Evolutionary conservation across 2,113 vertebrate species (phyloP).

Genomic region (Plectropomus leopardus): DNA sequence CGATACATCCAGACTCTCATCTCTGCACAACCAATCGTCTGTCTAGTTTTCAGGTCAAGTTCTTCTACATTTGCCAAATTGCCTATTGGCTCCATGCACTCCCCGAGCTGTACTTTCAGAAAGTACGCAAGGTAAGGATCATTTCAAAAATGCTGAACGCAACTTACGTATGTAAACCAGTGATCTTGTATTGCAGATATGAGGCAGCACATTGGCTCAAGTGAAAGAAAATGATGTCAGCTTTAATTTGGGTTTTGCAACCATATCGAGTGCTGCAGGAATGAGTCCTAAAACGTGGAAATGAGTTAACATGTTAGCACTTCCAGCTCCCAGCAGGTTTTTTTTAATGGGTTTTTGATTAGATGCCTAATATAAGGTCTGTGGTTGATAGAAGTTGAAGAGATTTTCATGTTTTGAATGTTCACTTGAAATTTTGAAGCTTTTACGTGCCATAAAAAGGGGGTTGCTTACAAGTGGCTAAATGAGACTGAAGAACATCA

Average conservation of each 20-base stretch:
- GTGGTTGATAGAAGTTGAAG: too few relatives aligned
- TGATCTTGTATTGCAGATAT: not conserved
- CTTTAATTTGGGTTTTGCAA: not conserved
- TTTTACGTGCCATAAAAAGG: too few relatives aligned
- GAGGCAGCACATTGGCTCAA: not conserved
- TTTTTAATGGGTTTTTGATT: too few relatives aligned
- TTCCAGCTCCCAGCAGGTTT: too few relatives aligned
- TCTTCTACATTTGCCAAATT: conserved; percentile 93
- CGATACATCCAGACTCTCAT: not conserved
- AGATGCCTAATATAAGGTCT: too few relatives aligned
- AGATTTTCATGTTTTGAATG: too few relatives aligned
- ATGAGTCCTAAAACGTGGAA: too few relatives aligned
- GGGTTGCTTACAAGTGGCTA: too few relatives aligned
- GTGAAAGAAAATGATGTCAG: not conserved
- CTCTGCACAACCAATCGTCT: conserved; percentile 49
- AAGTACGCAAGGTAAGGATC: conserved; percentile 86
- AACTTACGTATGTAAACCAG: not conserved
- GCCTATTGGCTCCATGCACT: conserved; percentile 91
- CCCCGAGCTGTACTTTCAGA: conserved; percentile 90
- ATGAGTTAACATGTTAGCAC: too few relatives aligned
- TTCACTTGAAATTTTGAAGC: too few relatives aligned
- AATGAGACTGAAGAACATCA: too few relatives aligned
- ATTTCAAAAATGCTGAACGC: not conserved
- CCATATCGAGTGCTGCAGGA: too few relatives aligned
- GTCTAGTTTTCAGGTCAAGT: conserved; percentile 90